phyloP scores from a whole-genome alignment of 2,888 invertebrate species.

The Heliconius erato region DNA sequence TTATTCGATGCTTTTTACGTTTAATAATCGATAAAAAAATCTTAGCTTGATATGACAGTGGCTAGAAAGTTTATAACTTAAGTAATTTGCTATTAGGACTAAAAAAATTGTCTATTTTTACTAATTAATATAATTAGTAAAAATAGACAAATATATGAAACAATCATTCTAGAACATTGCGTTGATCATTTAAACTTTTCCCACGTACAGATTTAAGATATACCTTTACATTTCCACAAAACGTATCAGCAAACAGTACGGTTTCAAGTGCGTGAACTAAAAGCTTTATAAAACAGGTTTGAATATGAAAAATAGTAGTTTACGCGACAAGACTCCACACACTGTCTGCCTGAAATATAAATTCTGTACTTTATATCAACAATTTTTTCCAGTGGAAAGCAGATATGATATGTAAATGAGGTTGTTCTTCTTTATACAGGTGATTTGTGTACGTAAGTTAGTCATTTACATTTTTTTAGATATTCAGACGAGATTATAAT shows the following conservation, averaged over 20 bases:
- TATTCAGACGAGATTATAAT: neutral
- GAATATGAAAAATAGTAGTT: slow-evolving; percentile 38
- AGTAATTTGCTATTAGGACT: neutral
- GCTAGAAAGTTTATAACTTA: neutral
- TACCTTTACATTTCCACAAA: slow-evolving; percentile 3
- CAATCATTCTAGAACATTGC: neutral
- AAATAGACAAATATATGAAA: neutral
- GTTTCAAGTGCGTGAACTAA: slow-evolving; percentile 19
- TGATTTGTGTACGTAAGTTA: neutral
- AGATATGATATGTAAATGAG: slow-evolving; percentile 13
- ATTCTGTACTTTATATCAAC: slow-evolving; percentile 17
- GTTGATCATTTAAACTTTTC: neutral
- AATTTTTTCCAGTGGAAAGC: slow-evolving; percentile 2
- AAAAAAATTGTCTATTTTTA: no score
- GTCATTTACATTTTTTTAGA: neutral
- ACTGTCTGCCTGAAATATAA: slow-evolving; percentile 33
- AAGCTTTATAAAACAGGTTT: slow-evolving; percentile 34
- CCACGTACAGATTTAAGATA: neutral
- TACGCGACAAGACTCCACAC: slow-evolving; percentile 40
- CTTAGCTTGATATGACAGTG: no score
- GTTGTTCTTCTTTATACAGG: neutral
- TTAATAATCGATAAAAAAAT: no score
- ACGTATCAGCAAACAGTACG: neutral
- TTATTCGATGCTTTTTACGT: neutral
- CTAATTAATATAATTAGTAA: no score